A percentile compares a stretch with the other conserved stretches of the same genome.
Evolutionary conservation across 2,113 vertebrate genomes (phyloP).

Genomic region (Dromaius novaehollandiae): DNA sequence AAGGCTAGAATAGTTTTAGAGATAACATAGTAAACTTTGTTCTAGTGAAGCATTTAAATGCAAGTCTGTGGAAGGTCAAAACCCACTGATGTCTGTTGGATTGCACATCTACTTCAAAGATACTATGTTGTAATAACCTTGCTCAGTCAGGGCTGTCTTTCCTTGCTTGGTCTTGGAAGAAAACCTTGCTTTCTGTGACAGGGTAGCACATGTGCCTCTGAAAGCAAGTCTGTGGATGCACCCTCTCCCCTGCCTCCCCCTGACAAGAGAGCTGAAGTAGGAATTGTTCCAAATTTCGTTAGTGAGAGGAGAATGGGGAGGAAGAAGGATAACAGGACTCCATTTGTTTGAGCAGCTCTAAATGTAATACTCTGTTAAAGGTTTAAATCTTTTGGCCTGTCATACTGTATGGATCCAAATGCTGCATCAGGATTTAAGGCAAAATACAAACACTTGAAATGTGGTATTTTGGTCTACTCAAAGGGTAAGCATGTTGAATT

Average conservation of each 20-base stretch:
- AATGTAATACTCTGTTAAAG: neutral
- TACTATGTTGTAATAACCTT: neutral
- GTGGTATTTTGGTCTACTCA: neutral
- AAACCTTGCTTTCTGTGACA: neutral
- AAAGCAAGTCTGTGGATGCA: neutral
- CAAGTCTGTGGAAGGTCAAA: neutral
- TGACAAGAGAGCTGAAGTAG: neutral
- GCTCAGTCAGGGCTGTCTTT: neutral
- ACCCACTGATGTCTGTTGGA: neutral
- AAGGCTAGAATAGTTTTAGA: neutral
- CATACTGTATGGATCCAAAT: neutral
- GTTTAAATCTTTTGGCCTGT: neutral
- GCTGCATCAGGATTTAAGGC: neutral
- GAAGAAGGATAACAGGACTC: neutral
- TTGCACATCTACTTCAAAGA: neutral
- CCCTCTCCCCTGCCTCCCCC: neutral
- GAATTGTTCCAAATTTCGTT: neutral
- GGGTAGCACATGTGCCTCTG: accelerated
- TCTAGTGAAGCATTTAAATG: neutral
- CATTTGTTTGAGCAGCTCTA: neutral
- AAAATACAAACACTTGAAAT: neutral
- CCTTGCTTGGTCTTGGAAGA: neutral
- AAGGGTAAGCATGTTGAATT: neutral
- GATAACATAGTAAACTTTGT: neutral
- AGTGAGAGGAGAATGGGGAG: neutral